These are phyloP conservation scores for Tiaroga cobitis DNA, from an alignment of 2,797 vertebrate species.

Conservation along the genomic window DNA sequence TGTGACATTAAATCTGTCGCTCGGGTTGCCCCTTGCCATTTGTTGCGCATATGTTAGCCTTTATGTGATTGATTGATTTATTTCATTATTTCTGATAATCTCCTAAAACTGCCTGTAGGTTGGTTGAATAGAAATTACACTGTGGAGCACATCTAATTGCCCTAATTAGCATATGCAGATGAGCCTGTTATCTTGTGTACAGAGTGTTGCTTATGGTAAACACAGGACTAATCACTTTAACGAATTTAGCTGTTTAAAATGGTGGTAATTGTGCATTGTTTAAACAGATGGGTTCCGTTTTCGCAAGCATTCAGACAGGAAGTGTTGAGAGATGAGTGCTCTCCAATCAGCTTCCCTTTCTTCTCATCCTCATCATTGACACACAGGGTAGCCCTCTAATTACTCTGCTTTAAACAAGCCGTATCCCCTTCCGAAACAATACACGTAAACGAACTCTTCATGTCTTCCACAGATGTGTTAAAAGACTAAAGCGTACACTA, in stretches of 20 bases:
- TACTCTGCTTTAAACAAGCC: neutral
- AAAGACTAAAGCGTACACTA: neutral
- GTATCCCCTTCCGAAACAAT: constrained; percentile 29
- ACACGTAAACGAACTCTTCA: constrained; percentile 26
- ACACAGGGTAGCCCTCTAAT: constrained; percentile 46
- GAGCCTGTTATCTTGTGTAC: constrained; percentile 77
- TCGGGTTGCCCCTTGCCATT: constrained; percentile 70
- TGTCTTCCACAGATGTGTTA: constrained; percentile 21
- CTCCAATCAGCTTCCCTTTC: constrained; percentile 28
- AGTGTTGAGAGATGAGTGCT: constrained; percentile 29
- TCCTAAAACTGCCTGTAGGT: constrained; percentile 70
- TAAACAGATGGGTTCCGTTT: constrained; percentile 71
- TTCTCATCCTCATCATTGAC: constrained; percentile 1
- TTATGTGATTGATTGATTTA: constrained; percentile 80
- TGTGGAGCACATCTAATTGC: constrained; percentile 77
- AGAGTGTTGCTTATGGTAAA: constrained; percentile 81
- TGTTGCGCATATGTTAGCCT: constrained; percentile 78
- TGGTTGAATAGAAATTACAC: constrained; percentile 76
- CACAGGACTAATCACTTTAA: constrained; percentile 77
- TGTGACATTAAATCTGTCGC: constrained; percentile 72
- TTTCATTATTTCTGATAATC: constrained; percentile 76
- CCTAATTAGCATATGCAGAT: constrained; percentile 82
- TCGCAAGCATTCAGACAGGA: constrained; percentile 56
- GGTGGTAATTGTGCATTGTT: constrained; percentile 76
- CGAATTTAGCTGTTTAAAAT: constrained; percentile 78